A percentile compares a stretch with the other conserved stretches of the same genome.
Evolutionary conservation across 2,888 invertebrate genomes (phyloP).

Genomic region (Drosophila monieri): DNA sequence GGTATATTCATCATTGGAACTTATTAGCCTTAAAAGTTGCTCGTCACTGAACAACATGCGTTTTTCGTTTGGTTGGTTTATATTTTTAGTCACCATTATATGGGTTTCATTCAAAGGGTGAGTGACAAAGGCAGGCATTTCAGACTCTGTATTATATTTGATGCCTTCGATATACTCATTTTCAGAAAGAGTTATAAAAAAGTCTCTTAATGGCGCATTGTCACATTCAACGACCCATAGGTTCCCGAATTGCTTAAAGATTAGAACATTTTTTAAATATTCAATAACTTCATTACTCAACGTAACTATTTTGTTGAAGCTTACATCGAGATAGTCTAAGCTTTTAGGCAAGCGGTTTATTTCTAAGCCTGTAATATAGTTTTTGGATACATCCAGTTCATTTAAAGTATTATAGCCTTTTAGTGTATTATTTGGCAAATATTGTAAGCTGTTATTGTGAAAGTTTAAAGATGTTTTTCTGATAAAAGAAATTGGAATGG

Average conservation of each 20-base stretch:
- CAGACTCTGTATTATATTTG: not conserved
- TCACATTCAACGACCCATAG: constrained; percentile 11
- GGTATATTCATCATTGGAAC: not conserved
- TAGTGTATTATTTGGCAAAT: constrained; percentile 10
- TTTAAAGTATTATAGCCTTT: constrained; percentile 18
- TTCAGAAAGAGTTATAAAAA: constrained; percentile 4
- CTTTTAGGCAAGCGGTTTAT: constrained; percentile 1
- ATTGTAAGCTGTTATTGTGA: not conserved
- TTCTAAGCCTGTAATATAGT: not conserved
- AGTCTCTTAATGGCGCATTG: not conserved
- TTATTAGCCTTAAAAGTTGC: not conserved
- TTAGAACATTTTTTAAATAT: not conserved
- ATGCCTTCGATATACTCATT: not conserved
- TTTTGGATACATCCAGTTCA: constrained; percentile 16
- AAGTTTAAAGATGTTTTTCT: constrained; percentile 17
- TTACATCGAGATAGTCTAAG: constrained; percentile 26
- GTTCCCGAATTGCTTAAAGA: constrained; percentile 13
- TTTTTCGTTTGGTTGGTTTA: not conserved
- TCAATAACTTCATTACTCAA: not conserved
- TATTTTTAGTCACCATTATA: not conserved
- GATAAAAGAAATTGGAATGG: constrained; percentile 19
- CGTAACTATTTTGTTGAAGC: constrained; percentile 8
- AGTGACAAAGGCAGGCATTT: not conserved
- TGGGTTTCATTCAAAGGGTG: not conserved
- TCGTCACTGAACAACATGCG: not conserved